Conservation (phyloP, 2,113 vertebrate species). For the Atherinomorus stipes region DNA sequence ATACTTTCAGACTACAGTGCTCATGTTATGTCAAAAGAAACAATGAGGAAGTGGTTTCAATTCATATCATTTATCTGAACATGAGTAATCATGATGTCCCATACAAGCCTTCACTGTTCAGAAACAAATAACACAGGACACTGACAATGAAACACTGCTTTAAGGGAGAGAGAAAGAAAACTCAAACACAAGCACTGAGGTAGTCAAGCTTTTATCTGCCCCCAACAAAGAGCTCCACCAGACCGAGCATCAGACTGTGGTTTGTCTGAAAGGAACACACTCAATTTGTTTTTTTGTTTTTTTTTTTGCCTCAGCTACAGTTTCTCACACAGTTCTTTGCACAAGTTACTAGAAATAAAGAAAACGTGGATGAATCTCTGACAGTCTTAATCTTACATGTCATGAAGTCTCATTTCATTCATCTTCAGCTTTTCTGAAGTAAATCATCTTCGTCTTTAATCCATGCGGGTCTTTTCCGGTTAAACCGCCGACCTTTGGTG, state of each 20-base stretch:
- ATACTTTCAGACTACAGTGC: conserved; percentile 19
- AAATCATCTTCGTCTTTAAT: conserved; percentile 32
- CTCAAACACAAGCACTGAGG: conserved; percentile 35
- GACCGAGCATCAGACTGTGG: conserved; percentile 50
- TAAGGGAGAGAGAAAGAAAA: conserved; percentile 20
- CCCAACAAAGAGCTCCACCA: conserved; percentile 59
- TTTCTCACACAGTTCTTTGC: conserved; percentile 3
- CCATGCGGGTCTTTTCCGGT: not conserved
- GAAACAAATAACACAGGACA: not conserved
- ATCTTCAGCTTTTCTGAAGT: too few relatives aligned
- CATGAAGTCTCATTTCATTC: too few relatives aligned
- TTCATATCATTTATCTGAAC: conserved; percentile 6
- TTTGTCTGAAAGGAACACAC: conserved; percentile 44
- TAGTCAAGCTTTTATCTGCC: conserved; percentile 54
- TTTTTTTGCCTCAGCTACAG: conserved; percentile 20
- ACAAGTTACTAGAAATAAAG: not conserved
- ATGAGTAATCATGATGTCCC: not conserved
- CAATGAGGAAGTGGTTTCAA: not conserved
- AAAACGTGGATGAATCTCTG: not conserved
- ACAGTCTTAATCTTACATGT: not conserved
- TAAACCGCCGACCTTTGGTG: conserved; percentile 1
- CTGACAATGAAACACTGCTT: conserved; percentile 31
- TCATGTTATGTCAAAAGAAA: conserved; percentile 20
- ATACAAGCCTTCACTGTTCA: not conserved
- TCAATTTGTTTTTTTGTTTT: conserved; percentile 20